These are phyloP conservation scores for Tursiops truncatus DNA, from an alignment of 2,113 vertebrate genomes.

Conservation along the genomic window DNA sequence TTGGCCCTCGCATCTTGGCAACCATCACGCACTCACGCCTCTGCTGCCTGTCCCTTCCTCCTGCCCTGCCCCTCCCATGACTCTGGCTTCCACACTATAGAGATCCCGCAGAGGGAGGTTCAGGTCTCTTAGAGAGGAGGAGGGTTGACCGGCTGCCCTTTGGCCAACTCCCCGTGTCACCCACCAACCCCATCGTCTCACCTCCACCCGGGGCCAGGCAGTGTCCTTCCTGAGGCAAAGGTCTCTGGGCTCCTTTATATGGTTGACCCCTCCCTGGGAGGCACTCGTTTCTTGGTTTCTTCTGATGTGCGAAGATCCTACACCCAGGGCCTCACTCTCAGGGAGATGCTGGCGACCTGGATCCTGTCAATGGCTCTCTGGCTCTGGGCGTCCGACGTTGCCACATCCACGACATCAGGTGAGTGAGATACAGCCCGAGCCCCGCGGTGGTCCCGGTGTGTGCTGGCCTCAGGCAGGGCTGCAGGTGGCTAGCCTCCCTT, in stretches of 20 bases:
- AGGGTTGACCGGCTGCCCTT: background rate
- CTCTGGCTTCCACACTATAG: background rate
- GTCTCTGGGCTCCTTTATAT: background rate
- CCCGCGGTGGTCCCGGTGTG: background rate
- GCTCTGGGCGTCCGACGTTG: accelerated
- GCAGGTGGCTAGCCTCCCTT: background rate
- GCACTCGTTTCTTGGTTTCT: background rate
- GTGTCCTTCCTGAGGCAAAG: background rate
- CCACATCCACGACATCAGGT: accelerated
- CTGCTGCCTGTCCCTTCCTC: background rate
- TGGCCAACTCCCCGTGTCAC: background rate
- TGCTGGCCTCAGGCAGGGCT: background rate
- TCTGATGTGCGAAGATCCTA: background rate
- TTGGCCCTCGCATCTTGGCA: background rate
- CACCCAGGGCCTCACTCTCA: background rate
- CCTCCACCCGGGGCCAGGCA: background rate
- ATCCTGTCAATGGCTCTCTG: background rate
- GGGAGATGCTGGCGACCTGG: constrained; percentile 51
- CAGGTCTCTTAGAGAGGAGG: background rate
- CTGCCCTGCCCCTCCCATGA: background rate
- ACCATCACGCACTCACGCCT: background rate
- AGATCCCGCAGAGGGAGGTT: background rate
- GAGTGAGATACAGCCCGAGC: background rate
- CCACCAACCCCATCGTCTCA: background rate
- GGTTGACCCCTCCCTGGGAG: background rate